phyloP scores from a whole-genome alignment of 2,113 vertebrate species.

The Gambusia affinis region DNA sequence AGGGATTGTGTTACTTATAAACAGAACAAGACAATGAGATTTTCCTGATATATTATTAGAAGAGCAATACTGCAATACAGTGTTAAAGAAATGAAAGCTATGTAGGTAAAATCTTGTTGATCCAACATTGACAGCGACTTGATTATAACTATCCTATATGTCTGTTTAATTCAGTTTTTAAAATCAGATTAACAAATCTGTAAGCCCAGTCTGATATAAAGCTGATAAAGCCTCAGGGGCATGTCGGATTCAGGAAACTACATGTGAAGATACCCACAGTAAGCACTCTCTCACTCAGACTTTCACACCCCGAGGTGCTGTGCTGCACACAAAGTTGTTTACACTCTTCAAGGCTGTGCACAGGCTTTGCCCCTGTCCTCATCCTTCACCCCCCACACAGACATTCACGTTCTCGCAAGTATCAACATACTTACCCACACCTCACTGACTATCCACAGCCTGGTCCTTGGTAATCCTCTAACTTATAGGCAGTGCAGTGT shows the following conservation, averaged over 20 bases:
- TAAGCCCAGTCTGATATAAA: constrained; percentile 39
- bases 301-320: constrained; percentile 65
- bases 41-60: constrained; percentile 2
- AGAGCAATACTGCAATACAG: neutral
- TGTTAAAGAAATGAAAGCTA: neutral
- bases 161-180: constrained; percentile 25
- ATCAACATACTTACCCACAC: constrained; percentile 48
- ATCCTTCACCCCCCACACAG: constrained; percentile 51
- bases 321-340: constrained; percentile 71
- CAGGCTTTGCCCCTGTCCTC: constrained; percentile 43
- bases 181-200: constrained; percentile 41
- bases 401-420: constrained; percentile 46
- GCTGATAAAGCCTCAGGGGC: constrained; percentile 43
- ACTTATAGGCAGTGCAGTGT: constrained; percentile 57
- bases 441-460: constrained; percentile 44
- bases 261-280: constrained; percentile 36
- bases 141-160: neutral
- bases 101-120: neutral
- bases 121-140: neutral
- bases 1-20: constrained; percentile 6
- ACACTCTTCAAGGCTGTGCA: constrained; percentile 54
- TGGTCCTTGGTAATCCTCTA: constrained; percentile 63
- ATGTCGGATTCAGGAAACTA: constrained; percentile 52
- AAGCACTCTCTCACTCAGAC: constrained; percentile 52
- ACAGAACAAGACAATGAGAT: constrained; percentile 31